A percentile compares a stretch with the other conserved stretches of the same genome.
Evolutionary conservation across 2,888 invertebrate species (phyloP).

Genomic region (Andricus curvator): DNA sequence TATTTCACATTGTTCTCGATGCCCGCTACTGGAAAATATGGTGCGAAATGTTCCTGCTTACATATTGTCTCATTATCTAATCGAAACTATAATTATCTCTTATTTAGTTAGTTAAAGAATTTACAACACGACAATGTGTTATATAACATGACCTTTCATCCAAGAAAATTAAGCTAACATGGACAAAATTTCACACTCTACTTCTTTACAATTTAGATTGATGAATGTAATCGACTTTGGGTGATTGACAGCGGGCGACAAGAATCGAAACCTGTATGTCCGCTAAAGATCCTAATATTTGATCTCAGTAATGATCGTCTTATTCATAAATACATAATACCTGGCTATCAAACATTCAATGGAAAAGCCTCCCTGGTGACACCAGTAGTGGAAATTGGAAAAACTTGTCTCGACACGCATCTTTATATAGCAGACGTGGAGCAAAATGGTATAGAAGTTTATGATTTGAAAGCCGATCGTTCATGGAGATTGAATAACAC

Average conservation of each 20-base stretch:
- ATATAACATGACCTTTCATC: background rate
- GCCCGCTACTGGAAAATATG: conserved; percentile 14
- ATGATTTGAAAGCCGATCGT: conserved; percentile 65
- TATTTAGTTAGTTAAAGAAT: background rate
- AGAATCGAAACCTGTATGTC: conserved; percentile 66
- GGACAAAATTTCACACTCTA: background rate
- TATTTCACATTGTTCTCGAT: background rate
- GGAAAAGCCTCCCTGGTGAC: conserved; percentile 71
- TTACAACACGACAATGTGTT: background rate
- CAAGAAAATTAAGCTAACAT: background rate
- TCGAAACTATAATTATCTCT: background rate
- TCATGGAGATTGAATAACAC: conserved; percentile 76
- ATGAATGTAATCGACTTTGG: conserved; percentile 78
- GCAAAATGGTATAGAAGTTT: conserved; percentile 72
- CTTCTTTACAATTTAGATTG: conserved; percentile 68
- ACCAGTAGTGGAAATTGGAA: conserved; percentile 74
- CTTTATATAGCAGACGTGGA: conserved; percentile 75
- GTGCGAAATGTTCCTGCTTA: background rate
- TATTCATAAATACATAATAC: conserved; percentile 71
- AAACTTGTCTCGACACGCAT: conserved; percentile 70
- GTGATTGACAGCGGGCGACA: conserved; percentile 74
- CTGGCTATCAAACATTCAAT: conserved; percentile 66
- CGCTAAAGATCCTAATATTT: conserved; percentile 76
- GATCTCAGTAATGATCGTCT: conserved; percentile 73
- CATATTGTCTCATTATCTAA: background rate